phyloP scores from a whole-genome alignment of 2,113 vertebrate genomes.

The Tyrannus savana region DNA sequence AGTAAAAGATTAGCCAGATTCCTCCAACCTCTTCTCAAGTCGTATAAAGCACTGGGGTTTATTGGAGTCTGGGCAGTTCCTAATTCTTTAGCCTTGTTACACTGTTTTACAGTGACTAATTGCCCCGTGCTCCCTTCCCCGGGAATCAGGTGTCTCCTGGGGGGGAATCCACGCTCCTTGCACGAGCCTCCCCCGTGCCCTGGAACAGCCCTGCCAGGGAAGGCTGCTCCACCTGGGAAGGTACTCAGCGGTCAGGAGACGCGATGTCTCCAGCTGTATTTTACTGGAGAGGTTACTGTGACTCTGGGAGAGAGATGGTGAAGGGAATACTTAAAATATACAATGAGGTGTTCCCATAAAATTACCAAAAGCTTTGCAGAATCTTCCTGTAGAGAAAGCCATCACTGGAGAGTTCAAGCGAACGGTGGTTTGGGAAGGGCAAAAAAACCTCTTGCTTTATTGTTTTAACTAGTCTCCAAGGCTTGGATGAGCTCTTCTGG shows the following conservation, averaged over 20 bases:
- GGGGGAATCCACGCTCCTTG: background rate
- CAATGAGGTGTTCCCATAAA: background rate
- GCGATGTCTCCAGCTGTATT: background rate
- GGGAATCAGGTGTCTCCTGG: background rate
- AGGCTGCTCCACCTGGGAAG: background rate
- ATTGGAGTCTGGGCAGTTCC: background rate
- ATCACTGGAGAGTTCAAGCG: background rate
- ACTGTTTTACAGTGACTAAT: background rate
- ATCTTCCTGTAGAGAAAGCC: background rate
- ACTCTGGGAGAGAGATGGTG: background rate
- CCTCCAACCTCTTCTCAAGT: slow-evolving; percentile 5
- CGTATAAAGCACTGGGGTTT: background rate
- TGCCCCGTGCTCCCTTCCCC: background rate
- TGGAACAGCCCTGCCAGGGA: rapidly evolving
- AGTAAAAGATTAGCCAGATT: slow-evolving; percentile 65
- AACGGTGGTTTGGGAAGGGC: background rate
- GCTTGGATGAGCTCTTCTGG: background rate
- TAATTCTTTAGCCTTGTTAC: background rate
- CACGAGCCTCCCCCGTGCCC: rapidly evolving
- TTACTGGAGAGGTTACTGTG: background rate
- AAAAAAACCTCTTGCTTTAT: background rate
- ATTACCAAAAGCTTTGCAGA: background rate
- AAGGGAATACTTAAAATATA: background rate
- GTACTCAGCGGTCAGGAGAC: background rate
- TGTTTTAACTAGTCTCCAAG: background rate